Evolutionary conservation across 2,888 invertebrate species (phyloP), one percentile per base, ranked within the genome.

Genomic region (Heliconius hortense): DNA sequence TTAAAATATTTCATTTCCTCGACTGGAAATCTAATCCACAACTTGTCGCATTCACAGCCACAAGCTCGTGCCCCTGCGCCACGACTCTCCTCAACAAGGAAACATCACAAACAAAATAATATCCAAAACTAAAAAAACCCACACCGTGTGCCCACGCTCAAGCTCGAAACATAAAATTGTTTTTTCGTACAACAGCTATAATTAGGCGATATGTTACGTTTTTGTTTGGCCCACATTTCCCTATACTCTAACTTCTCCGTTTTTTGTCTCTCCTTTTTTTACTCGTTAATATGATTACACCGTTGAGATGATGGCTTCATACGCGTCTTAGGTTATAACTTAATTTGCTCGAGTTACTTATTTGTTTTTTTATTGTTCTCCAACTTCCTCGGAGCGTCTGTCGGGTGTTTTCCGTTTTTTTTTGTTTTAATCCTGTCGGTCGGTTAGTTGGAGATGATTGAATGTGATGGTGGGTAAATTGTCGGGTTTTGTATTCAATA

Each of bases 281-380:
- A 93, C 93, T 93, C 93, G 94, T 94, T 94, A 93, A 94, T 93
- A 93, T 93, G 94, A 94, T 94, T 94, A 94, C 92, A 93, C 90
- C 91, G 90, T 92, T 89, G 89, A 90, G 93, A 92, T 93, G 94
- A 93, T 93, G 92, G 93, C 94, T 94, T 93, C 93, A 93, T 94
- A 93, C 94, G 92, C 93, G 93, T 93, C 93, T 93, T 92, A 93
- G 92, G 90, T 94, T 94, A 93, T 93, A 94, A 94, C 94, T 94
- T 94, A 94, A 94, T 94, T 94, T 94, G 92, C 88, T 87, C 89
- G 90, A 87, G 88, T 90, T 89, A 88, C 88, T 91, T 93, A 91
- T 93, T 93, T 92, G 91, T 91, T 93, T 92, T 28, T 93, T 94
- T 92, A 90, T 90, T 90, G 89, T 90, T 89, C 88, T 84, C 85